phyloP scores from a whole-genome alignment of 2,888 invertebrate genomes.

The Noctua fimbriata region DNA sequence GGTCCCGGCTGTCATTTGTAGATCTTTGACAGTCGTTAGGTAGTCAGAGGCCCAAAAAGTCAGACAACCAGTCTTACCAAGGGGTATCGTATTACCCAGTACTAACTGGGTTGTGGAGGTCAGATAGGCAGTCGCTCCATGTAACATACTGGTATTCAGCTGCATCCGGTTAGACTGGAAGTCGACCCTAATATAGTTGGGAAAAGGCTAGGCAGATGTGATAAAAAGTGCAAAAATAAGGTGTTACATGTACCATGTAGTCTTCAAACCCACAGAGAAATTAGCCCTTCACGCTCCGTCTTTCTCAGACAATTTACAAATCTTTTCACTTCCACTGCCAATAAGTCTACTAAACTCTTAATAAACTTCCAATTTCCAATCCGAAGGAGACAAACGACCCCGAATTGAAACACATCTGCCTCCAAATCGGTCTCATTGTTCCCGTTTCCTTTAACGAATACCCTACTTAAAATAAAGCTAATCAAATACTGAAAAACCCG shows the following conservation, averaged over 20 bases:
- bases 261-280: neutral
- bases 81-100: no score
- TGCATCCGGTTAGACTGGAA: no score
- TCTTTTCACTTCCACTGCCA: neutral
- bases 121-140: no score
- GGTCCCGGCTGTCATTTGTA: no score
- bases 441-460: constrained; percentile 40
- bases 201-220: no score
- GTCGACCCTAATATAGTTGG: no score
- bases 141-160: no score
- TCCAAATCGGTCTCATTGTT: constrained; percentile 49
- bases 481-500: constrained; percentile 65
- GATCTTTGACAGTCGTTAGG: no score
- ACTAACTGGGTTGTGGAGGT: no score
- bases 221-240: neutral
- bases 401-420: constrained; percentile 51
- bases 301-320: neutral
- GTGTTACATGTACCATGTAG: neutral
- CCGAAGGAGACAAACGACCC: constrained; percentile 34
- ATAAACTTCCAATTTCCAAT: constrained; percentile 43
- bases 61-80: no score
- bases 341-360: constrained; percentile 36
- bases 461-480: constrained; percentile 62
- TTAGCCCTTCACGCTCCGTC: neutral
- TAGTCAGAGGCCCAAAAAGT: no score